Conservation (phyloP, 2,888 invertebrate species). For the Aleiodes alternator region DNA sequence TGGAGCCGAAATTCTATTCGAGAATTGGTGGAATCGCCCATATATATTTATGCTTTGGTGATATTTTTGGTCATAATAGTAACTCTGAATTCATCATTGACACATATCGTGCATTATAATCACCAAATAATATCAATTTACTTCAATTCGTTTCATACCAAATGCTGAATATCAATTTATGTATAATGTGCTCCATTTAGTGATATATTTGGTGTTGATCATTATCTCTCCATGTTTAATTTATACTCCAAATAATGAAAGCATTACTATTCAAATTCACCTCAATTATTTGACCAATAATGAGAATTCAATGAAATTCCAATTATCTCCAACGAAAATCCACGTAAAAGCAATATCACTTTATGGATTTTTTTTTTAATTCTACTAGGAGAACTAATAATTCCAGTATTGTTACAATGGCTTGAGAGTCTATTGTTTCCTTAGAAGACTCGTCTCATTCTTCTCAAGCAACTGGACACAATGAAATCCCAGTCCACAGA, state of each 20-base stretch:
- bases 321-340: neutral
- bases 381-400: constrained; percentile 68
- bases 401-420: constrained; percentile 70
- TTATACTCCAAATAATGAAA: neutral
- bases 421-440: constrained; percentile 71
- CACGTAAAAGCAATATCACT: neutral
- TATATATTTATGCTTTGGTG: no score
- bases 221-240: constrained; percentile 19
- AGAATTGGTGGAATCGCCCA: no score
- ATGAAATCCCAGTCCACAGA: constrained; percentile 56
- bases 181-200: constrained; percentile 16
- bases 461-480: constrained; percentile 67
- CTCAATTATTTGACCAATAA: neutral
- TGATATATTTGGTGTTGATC: constrained; percentile 5
- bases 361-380: constrained; percentile 14
- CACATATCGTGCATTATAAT: constrained; percentile 28
- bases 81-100: neutral
- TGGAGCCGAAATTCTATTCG: no score
- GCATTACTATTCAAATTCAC: neutral
- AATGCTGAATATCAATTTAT: constrained; percentile 6
- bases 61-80: no score
- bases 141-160: constrained; percentile 17
- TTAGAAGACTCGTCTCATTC: constrained; percentile 57
- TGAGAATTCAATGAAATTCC: neutral
- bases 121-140: constrained; percentile 37